Evolutionary conservation across 2,797 vertebrate species (phyloP).

Genomic region (Sebastes kiyomatsui): DNA sequence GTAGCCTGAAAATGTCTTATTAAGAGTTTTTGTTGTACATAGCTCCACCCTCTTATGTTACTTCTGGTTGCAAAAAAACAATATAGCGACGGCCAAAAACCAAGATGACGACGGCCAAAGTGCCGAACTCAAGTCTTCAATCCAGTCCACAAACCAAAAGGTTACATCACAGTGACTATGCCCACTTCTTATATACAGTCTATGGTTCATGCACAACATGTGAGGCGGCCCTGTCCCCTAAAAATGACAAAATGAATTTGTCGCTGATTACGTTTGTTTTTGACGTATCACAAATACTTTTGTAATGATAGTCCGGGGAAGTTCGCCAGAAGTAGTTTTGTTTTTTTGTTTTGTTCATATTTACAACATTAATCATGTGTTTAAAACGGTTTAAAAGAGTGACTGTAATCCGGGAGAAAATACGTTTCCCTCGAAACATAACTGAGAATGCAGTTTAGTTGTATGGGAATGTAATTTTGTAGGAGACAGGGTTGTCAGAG

Average conservation of each 20-base stretch:
- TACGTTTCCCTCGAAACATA: not conserved
- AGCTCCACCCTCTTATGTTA: fast-evolving
- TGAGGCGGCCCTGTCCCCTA: not conserved
- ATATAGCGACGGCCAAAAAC: no score
- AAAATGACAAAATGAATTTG: not conserved
- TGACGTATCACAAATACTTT: not conserved
- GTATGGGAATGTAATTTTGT: no score
- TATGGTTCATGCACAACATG: not conserved
- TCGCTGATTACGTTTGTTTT: not conserved
- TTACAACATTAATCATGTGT: not conserved
- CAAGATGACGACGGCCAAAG: no score
- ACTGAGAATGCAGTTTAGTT: no score
- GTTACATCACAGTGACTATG: fast-evolving
- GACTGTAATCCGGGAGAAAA: not conserved
- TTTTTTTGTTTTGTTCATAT: not conserved
- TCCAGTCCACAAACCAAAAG: no score
- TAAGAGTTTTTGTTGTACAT: no score
- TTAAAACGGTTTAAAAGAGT: not conserved
- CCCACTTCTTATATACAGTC: no score
- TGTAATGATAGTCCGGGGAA: not conserved
- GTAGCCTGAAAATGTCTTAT: no score
- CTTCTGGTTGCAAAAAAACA: no score
- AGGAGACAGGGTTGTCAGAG: not conserved
- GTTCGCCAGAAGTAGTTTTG: fast-evolving
- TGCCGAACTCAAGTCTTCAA: no score